Evolutionary conservation across 2,888 invertebrate genomes (phyloP), one percentile per base, ranked within the genome.

Genomic region (Nebria brevicollis): DNA sequence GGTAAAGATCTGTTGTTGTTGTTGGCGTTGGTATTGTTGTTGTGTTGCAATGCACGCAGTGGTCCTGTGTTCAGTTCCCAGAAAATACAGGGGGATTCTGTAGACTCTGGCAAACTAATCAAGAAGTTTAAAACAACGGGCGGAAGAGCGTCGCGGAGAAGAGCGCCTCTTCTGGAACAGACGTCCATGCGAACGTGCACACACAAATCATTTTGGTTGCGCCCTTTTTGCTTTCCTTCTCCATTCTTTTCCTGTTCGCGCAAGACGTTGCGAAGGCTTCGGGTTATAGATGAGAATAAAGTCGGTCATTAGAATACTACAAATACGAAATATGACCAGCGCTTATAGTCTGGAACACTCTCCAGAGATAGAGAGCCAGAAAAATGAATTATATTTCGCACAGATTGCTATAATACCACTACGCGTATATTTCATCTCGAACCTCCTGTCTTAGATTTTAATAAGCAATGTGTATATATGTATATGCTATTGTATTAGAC

Each of bases 71-170:
- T 54, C 54, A 54, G 54, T 54, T 54, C 79, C 68, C 72, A 13
- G 34, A 3, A 75, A 80, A 75, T 80, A 74, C 74, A 75, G 34
- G 54, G 13, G 79, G 79, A 80, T 78, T 78, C 75, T 70, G 13
- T 66, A 6, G 15, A 66, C 11, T 34, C 54, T 75, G 75, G 68
- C 54, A 80, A 80, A 80, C 79, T 80, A 80, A 80, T 80, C 79
- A 80, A 80, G 79, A 80, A 80, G 79, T 80, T 80, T 74, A 80
- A 80, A 74, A 80, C 79, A 80, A 80, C 79, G 54, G 13, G 13
- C 54, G 75, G 79, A 79, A 79, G 74, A 79, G 66, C 15, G 11
- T 15, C n/a, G 74, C 42, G 34, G 34, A 34, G 34, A 34, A 34
- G 34, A 34, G 34, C 34, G 34, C 5, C 34, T 54, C 54, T 54